These are phyloP conservation scores for Coenonympha glycerion DNA, from an alignment of 2,888 invertebrate species.

Conservation along the genomic window DNA sequence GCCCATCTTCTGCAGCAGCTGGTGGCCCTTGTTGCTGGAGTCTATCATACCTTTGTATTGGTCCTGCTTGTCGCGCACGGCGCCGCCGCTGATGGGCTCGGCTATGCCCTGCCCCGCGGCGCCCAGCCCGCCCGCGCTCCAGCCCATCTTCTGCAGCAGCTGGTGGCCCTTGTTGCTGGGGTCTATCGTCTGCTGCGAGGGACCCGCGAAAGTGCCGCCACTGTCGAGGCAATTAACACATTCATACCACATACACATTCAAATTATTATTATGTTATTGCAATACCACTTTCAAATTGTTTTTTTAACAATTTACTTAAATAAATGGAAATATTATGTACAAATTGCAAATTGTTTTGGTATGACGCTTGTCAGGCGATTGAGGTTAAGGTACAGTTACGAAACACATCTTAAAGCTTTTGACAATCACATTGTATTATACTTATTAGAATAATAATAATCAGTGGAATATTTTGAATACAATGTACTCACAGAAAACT, in stretches of 20 bases:
- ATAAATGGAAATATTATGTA: too few relatives aligned
- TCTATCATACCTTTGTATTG: conserved; percentile 83
- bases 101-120: conserved; percentile 97
- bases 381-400: too few relatives aligned
- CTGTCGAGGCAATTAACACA: conserved; percentile 27
- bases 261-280: too few relatives aligned
- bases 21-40: background rate
- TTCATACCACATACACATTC: too few relatives aligned
- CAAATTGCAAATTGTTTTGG: too few relatives aligned
- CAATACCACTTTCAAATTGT: too few relatives aligned
- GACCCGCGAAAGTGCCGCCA: conserved; percentile 46
- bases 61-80: conserved; percentile 91
- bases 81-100: conserved; percentile 93
- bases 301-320: too few relatives aligned
- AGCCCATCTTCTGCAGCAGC: conserved; percentile 98
- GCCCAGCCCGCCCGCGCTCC: conserved; percentile 96
- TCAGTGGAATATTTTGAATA: too few relatives aligned
- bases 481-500: conserved; percentile 82
- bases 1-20: background rate
- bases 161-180: conserved; percentile 97
- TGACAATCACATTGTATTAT: too few relatives aligned
- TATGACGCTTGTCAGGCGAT: too few relatives aligned
- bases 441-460: too few relatives aligned
- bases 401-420: too few relatives aligned
- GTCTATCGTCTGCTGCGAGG: conserved; percentile 81